Base-by-base conservation (phyloP, 2,113 vertebrate species). In the Gambusia holbrooki region DNA sequence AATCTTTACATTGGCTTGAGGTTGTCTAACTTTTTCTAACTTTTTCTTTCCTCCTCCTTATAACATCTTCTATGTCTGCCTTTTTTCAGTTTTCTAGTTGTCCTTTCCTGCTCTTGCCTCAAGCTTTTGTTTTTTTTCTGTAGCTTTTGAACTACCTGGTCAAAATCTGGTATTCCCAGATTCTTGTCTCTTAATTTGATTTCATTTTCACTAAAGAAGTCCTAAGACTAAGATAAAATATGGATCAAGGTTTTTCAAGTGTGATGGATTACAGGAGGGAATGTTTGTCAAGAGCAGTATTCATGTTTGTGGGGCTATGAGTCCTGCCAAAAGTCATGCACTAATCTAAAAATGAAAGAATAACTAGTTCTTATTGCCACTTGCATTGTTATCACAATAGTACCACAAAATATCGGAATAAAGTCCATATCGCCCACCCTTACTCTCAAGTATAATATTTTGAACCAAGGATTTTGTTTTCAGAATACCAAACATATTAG, bases 1-100 rank as follows among this genome's bases (percentile, higher is more conserved):
- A 74, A 72, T 27, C 76, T 10, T 35, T 35, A 1, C 35, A 35
- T 35, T 35, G 35, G 9, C 35, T 10, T 25, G 14, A 66, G 66
- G 64, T 65, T 74, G 70, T 73, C 45, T 2, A 69, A 30, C n/a
- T 74, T n/a, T n/a, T n/a, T n/a, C n/a, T n/a, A n/a, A n/a, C n/a
- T n/a, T 62, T 33, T 62, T 15, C 71, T 33, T 66, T 54, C 64
- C 28, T 66, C 32, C 64, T 32, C 1, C 0, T 37, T 71, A 68
- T 22, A 35, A 25, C 13, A 29, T 58, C 27, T 37, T 1, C 48
- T 30, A 27, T 7, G 22, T 25, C 69, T 25, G 22, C 2, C n/a
- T 15, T 51, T 51, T n/a, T 67, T 6, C 33, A 5, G 2, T 35
- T 30, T 30, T 60, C 64, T 8, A 33, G 8, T 45, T 48, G 14